Evolutionary conservation across 53 echinoderm and acorn worm species (phyloP), one percentile per base, ranked within the genome.

Genomic region (Patiria pectinifera): DNA sequence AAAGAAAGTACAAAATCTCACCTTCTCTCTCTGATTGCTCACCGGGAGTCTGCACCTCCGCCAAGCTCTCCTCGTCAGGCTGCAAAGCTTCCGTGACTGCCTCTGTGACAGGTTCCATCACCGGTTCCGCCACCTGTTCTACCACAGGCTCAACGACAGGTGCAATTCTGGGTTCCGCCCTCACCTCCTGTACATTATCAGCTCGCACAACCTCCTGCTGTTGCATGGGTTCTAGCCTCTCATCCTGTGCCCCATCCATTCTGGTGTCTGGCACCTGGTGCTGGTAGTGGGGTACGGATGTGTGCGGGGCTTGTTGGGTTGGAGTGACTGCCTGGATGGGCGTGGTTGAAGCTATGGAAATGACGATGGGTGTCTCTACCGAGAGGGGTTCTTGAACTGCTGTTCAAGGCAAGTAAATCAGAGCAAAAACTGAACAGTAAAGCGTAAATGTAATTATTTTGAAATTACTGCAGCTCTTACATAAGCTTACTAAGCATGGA

Each of bases 261-360:
- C 69, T 82, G 78, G 44, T 46, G 45, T 48, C 92, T 47, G 48
- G 84, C 58, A 24, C 83, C 84, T 92, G 94, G 21, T 92, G 86
- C 23, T 71, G 83, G 62, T 85, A 89, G 82, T 92, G 91, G 19
- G 94, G 81, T 59, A 86, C 75, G 24, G 89, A 85, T 24, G 94
- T 89, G 78, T 93, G 95, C 18, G 95, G 94, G n/a, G 95, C 93
- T 83, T 95, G 98, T 78, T 99, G 99, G 58, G 99, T 99, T 48
- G 99, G 99, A 53, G 95, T 95, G 82, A 99, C 97, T 0, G 96
- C 99, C 85, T 97, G 97, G 82, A 99, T 97, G 24, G 99, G 99
- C 18, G 99, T 95, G 85, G 96, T 94, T 5, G 95, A 87, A 5
- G 91, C 94, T 43, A 99, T 85, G 61, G 95, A 91, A 16, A 95